Percentiles rank a stretch among this genome's conserved stretches.
These are phyloP conservation scores for Drosophila tristis DNA, from an alignment of 1,140 invertebrate species.

Conservation along the genomic window DNA sequence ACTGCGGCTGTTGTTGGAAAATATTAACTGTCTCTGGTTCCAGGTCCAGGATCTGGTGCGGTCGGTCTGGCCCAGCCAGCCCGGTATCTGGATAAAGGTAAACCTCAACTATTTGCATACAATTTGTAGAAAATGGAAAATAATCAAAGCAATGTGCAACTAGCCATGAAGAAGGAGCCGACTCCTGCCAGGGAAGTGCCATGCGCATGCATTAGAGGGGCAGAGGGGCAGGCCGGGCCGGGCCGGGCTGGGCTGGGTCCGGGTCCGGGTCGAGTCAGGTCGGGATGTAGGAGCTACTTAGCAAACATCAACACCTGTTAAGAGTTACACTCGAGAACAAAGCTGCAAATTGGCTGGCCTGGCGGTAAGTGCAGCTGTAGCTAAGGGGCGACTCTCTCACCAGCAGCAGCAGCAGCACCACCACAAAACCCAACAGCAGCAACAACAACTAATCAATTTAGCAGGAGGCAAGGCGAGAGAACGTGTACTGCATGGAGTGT, in stretches of 20 bases:
- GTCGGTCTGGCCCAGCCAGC: neutral
- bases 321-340: conserved; percentile 67
- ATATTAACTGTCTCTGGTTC: conserved; percentile 71
- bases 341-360: conserved; percentile 66
- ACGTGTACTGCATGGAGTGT: conserved; percentile 1
- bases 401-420: conserved; percentile 9
- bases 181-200: too few species aligned
- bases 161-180: conserved; percentile 41
- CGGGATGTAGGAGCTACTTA: conserved; percentile 57
- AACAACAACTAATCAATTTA: conserved; percentile 69
- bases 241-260: neutral
- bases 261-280: neutral
- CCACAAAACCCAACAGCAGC: conserved; percentile 3
- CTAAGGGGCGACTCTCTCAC: conserved; percentile 24
- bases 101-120: conserved; percentile 77
- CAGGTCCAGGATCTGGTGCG: neutral
- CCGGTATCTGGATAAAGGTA: conserved; percentile 25
- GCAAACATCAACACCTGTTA: conserved; percentile 81
- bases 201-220: neutral
- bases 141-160: conserved; percentile 78
- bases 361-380: conserved; percentile 53
- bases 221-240: neutral
- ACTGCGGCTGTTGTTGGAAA: conserved; percentile 69
- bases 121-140: conserved; percentile 78
- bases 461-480: conserved; percentile 19